Evolutionary conservation across 2,797 vertebrate species (phyloP).

Genomic region (Muscicapa striata): DNA sequence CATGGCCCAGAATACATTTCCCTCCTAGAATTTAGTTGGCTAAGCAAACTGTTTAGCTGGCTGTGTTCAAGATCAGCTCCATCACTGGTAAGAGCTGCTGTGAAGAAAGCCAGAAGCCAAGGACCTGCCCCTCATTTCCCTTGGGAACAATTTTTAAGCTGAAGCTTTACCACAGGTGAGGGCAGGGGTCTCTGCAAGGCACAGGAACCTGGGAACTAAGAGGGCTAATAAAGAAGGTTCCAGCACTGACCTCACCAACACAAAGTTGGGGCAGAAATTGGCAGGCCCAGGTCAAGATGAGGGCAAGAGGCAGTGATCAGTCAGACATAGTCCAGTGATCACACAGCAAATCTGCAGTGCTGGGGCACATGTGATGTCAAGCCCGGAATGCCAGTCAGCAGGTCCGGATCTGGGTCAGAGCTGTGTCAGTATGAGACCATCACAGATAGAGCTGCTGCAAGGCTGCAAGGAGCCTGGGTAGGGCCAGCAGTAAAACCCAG

Average conservation of each 20-base stretch:
- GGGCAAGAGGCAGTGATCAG: not conserved
- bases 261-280: not conserved
- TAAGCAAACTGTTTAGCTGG: not conserved
- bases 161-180: not conserved
- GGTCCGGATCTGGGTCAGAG: not conserved
- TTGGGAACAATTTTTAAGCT: not conserved
- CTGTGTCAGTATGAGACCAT: rapidly evolving
- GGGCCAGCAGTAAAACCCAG: not conserved
- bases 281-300: not conserved
- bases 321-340: not conserved
- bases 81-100: not conserved
- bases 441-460: rapidly evolving
- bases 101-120: slow-evolving; percentile 7
- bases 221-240: not conserved
- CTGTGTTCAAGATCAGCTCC: not conserved
- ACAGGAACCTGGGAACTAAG: not conserved
- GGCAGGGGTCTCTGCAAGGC: not conserved
- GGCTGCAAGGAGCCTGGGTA: rapidly evolving
- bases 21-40: not conserved
- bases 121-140: not conserved
- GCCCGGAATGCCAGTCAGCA: not conserved
- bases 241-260: not conserved
- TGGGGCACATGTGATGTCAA: not conserved
- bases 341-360: not conserved
- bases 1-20: not conserved